These are phyloP conservation scores for Diorhabda elongata DNA, from an alignment of 1,140 invertebrate genomes.

Conservation along the genomic window DNA sequence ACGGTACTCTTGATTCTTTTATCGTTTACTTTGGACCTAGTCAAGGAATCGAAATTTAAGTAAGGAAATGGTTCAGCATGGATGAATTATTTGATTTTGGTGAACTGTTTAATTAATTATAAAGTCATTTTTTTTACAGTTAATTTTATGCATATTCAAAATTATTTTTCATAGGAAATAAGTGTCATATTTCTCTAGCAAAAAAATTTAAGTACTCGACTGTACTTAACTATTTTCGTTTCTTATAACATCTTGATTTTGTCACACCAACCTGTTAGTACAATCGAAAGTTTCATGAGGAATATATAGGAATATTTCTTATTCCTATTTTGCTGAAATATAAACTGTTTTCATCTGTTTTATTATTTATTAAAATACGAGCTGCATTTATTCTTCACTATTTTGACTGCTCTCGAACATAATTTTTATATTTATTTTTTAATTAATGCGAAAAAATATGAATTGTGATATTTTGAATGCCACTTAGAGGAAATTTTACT, in stretches of 20 bases:
- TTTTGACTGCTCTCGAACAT: slow-evolving; percentile 23
- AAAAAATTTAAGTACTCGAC: background rate
- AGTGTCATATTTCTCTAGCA: background rate
- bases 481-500: slow-evolving; percentile 37
- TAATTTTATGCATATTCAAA: background rate
- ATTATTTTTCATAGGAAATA: background rate
- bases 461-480: slow-evolving; percentile 31
- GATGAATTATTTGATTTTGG: background rate
- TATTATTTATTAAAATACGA: background rate
- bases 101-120: background rate
- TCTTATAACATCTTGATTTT: background rate
- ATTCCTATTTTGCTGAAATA: background rate
- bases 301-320: background rate
- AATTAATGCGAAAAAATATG: slow-evolving; percentile 19
- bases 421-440: slow-evolving; percentile 22
- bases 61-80: background rate
- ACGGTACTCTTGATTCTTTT: slow-evolving; percentile 3
- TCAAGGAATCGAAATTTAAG: slow-evolving; percentile 6
- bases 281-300: background rate
- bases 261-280: background rate
- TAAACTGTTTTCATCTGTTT: background rate
- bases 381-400: slow-evolving; percentile 22
- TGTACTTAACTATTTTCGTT: no score
- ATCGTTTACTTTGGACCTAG: slow-evolving; percentile 13
- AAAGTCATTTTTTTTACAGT: background rate